phyloP scores from a whole-genome alignment of 2,113 vertebrate species.

The Psilopogon haemacephalus region DNA sequence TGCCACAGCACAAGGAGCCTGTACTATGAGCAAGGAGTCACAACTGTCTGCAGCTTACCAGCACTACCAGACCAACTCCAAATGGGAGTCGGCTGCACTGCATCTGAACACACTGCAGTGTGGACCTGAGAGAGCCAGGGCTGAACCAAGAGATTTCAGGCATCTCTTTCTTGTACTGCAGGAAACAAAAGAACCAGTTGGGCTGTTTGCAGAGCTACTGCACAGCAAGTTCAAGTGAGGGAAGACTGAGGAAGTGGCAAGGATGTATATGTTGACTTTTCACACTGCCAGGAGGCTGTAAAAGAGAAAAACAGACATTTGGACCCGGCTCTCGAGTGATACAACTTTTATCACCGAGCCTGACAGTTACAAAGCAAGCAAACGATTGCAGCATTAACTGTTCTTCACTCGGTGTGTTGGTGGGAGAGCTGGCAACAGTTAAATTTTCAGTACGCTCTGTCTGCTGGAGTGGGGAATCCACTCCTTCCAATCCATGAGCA shows the following conservation, averaged over 20 bases:
- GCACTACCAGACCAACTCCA: neutral
- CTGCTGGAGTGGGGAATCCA: neutral
- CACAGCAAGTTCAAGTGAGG: neutral
- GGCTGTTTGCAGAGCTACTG: neutral
- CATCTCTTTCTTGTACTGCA: neutral
- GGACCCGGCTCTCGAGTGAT: rapidly evolving
- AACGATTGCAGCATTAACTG: neutral
- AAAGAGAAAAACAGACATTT: neutral
- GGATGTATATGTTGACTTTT: neutral
- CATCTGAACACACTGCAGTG: neutral
- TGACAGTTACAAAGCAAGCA: neutral
- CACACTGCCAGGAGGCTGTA: neutral
- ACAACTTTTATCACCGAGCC: neutral
- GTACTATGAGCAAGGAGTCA: neutral
- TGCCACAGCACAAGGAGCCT: neutral
- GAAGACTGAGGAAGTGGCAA: neutral
- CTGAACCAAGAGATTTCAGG: neutral
- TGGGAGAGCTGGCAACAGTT: neutral
- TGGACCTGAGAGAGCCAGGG: neutral
- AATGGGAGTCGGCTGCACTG: neutral
- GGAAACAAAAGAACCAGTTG: neutral
- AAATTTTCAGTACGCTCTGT: neutral
- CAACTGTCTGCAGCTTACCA: neutral
- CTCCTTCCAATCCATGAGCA: neutral
- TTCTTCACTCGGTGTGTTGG: neutral